These are phyloP conservation scores for Acrocephalus scirpaceus DNA, from an alignment of 2,797 vertebrate genomes.

Conservation along the genomic window DNA sequence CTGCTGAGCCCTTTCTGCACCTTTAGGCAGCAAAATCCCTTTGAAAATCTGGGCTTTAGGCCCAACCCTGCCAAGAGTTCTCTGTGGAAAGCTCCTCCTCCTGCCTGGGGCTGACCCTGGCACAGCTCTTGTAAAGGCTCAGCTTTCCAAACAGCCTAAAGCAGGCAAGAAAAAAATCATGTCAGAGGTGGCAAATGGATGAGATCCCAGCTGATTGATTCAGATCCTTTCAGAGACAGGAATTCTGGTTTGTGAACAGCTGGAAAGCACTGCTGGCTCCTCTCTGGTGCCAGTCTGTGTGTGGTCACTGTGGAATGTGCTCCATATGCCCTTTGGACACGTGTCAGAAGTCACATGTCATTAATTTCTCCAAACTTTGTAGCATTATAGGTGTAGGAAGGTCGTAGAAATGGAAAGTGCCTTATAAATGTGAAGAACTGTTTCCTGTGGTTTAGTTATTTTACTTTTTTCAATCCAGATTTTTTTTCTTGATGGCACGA, in stretches of 20 bases:
- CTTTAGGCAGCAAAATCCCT: background rate
- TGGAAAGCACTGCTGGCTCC: background rate
- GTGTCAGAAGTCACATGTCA: background rate
- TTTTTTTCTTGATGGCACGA: background rate
- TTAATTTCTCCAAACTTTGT: background rate
- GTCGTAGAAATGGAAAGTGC: background rate
- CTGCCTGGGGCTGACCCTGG: background rate
- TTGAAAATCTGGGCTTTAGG: background rate
- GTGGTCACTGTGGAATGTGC: background rate
- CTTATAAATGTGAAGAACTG: background rate
- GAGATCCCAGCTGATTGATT: background rate
- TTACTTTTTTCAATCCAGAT: background rate
- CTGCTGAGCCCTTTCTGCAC: background rate
- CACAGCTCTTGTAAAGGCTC: background rate
- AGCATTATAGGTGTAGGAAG: background rate
- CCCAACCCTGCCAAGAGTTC: background rate
- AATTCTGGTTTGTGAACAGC: background rate
- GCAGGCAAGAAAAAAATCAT: background rate
- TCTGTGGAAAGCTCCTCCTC: slow-evolving; percentile 1
- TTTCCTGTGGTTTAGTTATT: background rate
- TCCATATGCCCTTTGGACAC: background rate
- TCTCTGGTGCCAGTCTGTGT: background rate
- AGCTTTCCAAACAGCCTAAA: background rate
- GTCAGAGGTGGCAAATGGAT: background rate
- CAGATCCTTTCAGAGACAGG: background rate